Evolutionary conservation across 1,140 invertebrate species (phyloP).

Genomic region (Brachionus sp.): DNA sequence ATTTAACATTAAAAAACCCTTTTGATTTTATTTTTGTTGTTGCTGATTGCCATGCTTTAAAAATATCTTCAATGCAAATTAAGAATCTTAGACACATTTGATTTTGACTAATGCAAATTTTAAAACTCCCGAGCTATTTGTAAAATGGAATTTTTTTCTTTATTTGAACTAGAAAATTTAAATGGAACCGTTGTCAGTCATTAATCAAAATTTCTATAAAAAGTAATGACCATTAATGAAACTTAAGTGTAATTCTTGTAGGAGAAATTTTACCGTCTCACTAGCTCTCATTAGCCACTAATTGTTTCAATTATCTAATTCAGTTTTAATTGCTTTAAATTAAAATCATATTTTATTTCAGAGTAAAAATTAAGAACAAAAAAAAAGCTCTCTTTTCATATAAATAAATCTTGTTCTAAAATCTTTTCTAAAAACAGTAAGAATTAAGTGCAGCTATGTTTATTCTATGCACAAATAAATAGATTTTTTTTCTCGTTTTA

Average conservation of each 20-base stretch:
- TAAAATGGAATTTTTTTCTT: background rate
- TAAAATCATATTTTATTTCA: background rate
- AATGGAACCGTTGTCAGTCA: slow-evolving; percentile 4
- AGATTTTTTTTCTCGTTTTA: background rate
- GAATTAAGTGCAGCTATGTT: background rate
- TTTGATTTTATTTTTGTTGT: background rate
- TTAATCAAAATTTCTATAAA: slow-evolving; percentile 12
- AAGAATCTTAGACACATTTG: background rate
- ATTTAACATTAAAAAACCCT: background rate
- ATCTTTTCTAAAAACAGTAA: background rate
- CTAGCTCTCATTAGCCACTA: background rate
- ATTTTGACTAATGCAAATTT: background rate
- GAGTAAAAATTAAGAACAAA: too few relatives aligned
- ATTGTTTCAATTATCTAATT: slow-evolving; percentile 4
- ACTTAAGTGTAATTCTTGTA: background rate
- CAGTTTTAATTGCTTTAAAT: background rate
- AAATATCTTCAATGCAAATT: background rate
- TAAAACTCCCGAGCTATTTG: background rate
- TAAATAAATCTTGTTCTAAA: background rate
- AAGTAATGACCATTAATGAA: slow-evolving; percentile 9
- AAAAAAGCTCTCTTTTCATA: background rate
- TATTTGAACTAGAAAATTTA: slow-evolving; percentile 11
- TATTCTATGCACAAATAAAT: background rate
- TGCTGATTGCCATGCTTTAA: background rate
- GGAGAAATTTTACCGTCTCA: background rate